Percentiles rank a stretch among this genome's conserved stretches.
These are phyloP conservation scores for Drosophila suzukii DNA, from an alignment of 1,140 invertebrate species.

Conservation along the genomic window DNA sequence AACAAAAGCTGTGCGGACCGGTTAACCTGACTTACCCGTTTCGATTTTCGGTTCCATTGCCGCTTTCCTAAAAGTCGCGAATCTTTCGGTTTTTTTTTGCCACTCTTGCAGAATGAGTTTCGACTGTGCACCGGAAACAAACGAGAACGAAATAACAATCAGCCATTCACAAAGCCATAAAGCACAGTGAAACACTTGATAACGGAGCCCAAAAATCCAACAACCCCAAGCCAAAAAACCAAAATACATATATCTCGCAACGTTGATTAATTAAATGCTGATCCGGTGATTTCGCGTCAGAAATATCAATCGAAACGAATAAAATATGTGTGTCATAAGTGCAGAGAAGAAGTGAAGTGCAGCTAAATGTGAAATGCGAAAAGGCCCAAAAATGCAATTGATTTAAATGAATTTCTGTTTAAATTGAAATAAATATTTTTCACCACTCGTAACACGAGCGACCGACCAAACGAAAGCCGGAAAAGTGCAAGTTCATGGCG, in stretches of 20 bases:
- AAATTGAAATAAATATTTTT: constrained; percentile 17
- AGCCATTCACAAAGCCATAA: constrained; percentile 40
- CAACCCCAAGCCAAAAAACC: constrained; percentile 3
- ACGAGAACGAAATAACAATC: constrained; percentile 24
- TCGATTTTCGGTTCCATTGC: constrained; percentile 37
- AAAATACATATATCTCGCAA: constrained; percentile 16
- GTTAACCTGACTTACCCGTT: constrained; percentile 19
- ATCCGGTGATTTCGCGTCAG: constrained; percentile 29
- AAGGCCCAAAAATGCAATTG: constrained; percentile 8
- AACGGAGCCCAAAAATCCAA: constrained; percentile 13
- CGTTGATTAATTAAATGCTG: constrained; percentile 41
- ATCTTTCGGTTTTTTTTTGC: constrained; percentile 1
- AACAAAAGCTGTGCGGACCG: constrained; percentile 46
- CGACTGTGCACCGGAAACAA: constrained; percentile 38
- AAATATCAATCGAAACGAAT: constrained; percentile 33
- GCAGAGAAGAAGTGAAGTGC: constrained; percentile 32
- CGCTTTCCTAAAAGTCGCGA: constrained; percentile 33
- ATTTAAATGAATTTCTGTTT: constrained; percentile 33
- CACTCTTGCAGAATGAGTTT: constrained; percentile 31
- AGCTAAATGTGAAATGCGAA: constrained; percentile 9
- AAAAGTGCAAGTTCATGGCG: constrained; percentile 27
- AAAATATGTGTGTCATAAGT: constrained; percentile 55
- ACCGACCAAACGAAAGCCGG: constrained; percentile 6
- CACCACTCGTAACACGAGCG: constrained; percentile 16
- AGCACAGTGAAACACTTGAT: constrained; percentile 32